Evolutionary conservation across 2,888 invertebrate genomes (phyloP).

Genomic region (Operophtera brumata): DNA sequence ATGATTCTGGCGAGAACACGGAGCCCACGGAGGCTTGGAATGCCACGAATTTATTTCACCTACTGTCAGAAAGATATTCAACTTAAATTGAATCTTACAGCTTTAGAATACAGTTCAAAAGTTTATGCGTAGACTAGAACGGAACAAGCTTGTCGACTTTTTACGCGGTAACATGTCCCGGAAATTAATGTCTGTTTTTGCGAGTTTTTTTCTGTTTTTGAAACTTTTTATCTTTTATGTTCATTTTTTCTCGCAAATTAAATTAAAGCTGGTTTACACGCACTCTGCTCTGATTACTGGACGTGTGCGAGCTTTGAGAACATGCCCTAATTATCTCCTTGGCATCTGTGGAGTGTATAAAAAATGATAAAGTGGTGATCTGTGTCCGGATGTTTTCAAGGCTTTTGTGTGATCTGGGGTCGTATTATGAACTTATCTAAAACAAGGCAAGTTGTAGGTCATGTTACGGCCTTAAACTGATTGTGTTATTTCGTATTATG

Average conservation of each 20-base stretch:
- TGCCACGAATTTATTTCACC: slow-evolving; percentile 44
- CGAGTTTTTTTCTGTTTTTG: slow-evolving; percentile 18
- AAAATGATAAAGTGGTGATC: slow-evolving; percentile 7
- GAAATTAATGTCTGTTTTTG: slow-evolving; percentile 31
- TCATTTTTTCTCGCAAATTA: slow-evolving; percentile 26
- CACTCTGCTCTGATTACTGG: slow-evolving; percentile 9
- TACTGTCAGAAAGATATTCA: slow-evolving; percentile 9
- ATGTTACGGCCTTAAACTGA: no score
- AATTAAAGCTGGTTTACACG: slow-evolving; percentile 29
- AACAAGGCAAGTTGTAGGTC: no score
- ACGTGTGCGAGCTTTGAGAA: slow-evolving; percentile 14
- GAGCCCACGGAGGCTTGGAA: slow-evolving; percentile 39
- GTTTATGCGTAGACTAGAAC: slow-evolving; percentile 16
- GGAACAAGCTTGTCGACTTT: slow-evolving; percentile 25
- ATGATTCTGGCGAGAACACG: slow-evolving; percentile 47
- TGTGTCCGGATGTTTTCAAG: background rate
- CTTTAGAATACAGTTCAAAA: slow-evolving; percentile 6
- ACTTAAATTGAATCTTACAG: slow-evolving; percentile 10
- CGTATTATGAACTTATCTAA: no score
- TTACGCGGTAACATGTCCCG: slow-evolving; percentile 25
- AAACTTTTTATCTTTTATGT: slow-evolving; percentile 15
- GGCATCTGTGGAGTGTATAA: slow-evolving; percentile 11
- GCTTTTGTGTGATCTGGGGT: background rate
- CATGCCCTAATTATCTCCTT: slow-evolving; percentile 17
- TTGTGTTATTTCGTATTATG: no score